Conservation (phyloP, 2,113 vertebrate genomes). For the Melanerpes formicivorus region DNA sequence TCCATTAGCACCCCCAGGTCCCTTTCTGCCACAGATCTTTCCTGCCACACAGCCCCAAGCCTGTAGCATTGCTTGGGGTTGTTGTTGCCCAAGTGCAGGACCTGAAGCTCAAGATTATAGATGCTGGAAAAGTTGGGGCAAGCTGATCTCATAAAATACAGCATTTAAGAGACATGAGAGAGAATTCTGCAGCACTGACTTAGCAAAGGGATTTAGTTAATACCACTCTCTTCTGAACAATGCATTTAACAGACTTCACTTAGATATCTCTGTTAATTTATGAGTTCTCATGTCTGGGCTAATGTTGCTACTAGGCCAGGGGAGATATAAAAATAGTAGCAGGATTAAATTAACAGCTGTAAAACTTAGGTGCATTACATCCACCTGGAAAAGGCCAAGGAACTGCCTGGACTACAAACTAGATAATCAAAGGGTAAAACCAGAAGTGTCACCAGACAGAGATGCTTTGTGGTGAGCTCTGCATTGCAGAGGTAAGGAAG, state of each 20-base stretch:
- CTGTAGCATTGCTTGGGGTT: too few relatives aligned
- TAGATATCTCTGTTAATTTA: conserved; percentile 5
- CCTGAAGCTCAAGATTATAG: not conserved
- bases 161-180: not conserved
- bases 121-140: not conserved
- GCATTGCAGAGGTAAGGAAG: conserved; percentile 33
- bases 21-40: too few relatives aligned
- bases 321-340: not conserved
- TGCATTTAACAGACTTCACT: not conserved
- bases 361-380: not conserved
- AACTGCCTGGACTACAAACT: not conserved
- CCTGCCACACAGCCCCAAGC: too few relatives aligned
- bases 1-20: too few relatives aligned
- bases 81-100: too few relatives aligned
- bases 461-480: not conserved
- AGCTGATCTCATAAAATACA: not conserved
- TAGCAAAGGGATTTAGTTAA: conserved; percentile 18
- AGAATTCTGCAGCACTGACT: not conserved
- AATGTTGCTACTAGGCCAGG: not conserved
- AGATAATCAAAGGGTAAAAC: not conserved
- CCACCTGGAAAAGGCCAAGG: not conserved
- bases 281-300: not conserved
- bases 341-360: not conserved
- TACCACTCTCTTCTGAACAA: not conserved
- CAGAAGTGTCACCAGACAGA: not conserved